These are phyloP conservation scores for Cryptocephalus moraei DNA, from an alignment of 2,888 invertebrate genomes.

Conservation along the genomic window DNA sequence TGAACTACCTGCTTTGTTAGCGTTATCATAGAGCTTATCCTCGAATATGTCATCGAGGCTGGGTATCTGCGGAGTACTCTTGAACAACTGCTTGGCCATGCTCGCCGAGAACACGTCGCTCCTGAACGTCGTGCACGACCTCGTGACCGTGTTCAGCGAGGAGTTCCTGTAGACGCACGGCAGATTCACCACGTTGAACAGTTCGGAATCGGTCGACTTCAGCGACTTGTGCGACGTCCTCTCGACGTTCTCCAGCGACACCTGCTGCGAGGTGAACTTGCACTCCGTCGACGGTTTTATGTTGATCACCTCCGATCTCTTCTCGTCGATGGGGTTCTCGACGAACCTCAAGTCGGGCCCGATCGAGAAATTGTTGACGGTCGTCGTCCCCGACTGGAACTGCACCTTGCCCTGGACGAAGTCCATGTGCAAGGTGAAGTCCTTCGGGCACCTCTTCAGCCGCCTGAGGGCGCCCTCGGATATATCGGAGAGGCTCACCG, in stretches of 20 bases:
- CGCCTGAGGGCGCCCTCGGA: constrained; percentile 16
- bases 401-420: constrained; percentile 17
- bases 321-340: constrained; percentile 10
- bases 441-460: constrained; percentile 19
- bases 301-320: constrained; percentile 17
- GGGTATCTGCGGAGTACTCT: constrained; percentile 19
- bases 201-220: constrained; percentile 16
- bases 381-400: constrained; percentile 15
- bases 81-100: constrained; percentile 9
- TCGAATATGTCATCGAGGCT: constrained; percentile 15
- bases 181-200: constrained; percentile 13
- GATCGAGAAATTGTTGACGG: constrained; percentile 13
- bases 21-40: constrained; percentile 8
- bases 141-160: constrained; percentile 4
- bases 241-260: constrained; percentile 15
- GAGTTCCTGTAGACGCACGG: constrained; percentile 9
- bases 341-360: constrained; percentile 15
- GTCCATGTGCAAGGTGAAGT: constrained; percentile 19
- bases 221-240: constrained; percentile 12
- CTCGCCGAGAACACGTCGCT: constrained; percentile 8
- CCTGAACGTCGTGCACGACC: constrained; percentile 10
- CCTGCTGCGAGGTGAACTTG: constrained; percentile 15
- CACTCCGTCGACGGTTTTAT: constrained; percentile 21
- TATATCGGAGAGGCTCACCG: constrained; percentile 16
- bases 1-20: constrained; percentile 11